These are phyloP conservation scores for Dolichotis patagonum DNA, from an alignment of 2,113 vertebrate species.

Conservation along the genomic window DNA sequence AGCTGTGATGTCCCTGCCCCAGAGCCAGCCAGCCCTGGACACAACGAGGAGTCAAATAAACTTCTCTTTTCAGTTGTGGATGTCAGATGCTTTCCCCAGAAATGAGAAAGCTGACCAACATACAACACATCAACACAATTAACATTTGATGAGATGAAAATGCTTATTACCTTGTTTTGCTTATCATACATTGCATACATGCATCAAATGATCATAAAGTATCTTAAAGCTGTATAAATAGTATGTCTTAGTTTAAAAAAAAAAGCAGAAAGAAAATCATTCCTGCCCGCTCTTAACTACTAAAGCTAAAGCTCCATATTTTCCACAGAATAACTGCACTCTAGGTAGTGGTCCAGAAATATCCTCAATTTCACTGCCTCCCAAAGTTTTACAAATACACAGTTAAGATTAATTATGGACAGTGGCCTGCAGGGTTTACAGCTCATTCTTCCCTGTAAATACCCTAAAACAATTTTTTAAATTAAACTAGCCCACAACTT, in stretches of 20 bases:
- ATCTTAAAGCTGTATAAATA: not conserved
- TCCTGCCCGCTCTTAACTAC: not conserved
- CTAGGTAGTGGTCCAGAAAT: not conserved
- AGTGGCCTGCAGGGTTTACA: slow-evolving; percentile 12
- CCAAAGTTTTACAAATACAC: slow-evolving; percentile 30
- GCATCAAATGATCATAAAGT: not conserved
- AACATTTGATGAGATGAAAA: not conserved
- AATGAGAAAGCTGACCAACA: not conserved
- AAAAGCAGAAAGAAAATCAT: not conserved
- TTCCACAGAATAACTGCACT: not conserved
- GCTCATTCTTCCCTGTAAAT: slow-evolving; percentile 65
- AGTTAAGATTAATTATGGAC: slow-evolving; percentile 61
- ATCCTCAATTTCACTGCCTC: slow-evolving; percentile 30
- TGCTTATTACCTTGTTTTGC: not conserved
- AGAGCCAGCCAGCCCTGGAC: not conserved
- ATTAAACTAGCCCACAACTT: slow-evolving; percentile 65
- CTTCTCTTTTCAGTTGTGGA: not conserved
- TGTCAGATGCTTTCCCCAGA: not conserved
- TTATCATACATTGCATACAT: not conserved
- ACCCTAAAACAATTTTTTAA: slow-evolving; percentile 66
- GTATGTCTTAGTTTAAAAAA: not conserved
- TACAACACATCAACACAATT: not conserved
- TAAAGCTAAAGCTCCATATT: not conserved
- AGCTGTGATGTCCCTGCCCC: not conserved
- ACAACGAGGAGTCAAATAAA: not conserved